Evolutionary conservation across 2,888 invertebrate genomes (phyloP).

Genomic region (Druceiella hillmani): DNA sequence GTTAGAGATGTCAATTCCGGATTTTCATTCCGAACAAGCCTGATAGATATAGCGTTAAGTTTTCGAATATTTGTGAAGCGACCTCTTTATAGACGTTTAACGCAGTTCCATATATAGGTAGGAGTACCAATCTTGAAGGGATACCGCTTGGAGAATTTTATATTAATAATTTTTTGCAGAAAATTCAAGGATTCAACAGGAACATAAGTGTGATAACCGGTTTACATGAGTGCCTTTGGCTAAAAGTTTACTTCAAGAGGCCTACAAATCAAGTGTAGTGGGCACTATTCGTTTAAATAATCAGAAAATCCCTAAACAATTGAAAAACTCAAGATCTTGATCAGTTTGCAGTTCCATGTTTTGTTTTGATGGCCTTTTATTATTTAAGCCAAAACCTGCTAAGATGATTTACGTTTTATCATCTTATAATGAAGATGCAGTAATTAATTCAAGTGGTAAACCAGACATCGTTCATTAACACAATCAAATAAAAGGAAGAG

Average conservation of each 20-base stretch:
- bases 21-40: conserved; percentile 1
- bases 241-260: conserved; percentile 12
- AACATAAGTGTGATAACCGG: conserved; percentile 4
- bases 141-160: no score
- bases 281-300: conserved; percentile 5
- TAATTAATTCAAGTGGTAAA: no score
- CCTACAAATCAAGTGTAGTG: neutral
- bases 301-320: conserved; percentile 9
- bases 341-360: neutral
- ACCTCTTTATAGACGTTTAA: neutral
- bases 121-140: no score
- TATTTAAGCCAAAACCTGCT: neutral
- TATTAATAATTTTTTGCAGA: neutral
- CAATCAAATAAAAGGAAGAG: no score
- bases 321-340: no score
- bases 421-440: no score
- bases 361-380: neutral
- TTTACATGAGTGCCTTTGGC: conserved; percentile 6
- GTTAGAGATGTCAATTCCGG: neutral
- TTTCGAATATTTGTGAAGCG: neutral
- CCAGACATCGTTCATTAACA: no score
- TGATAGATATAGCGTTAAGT: neutral
- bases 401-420: neutral
- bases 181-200: neutral
- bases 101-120: neutral